Base-by-base conservation (phyloP, 2,888 invertebrate genomes). In the Athrips mouffetella region DNA sequence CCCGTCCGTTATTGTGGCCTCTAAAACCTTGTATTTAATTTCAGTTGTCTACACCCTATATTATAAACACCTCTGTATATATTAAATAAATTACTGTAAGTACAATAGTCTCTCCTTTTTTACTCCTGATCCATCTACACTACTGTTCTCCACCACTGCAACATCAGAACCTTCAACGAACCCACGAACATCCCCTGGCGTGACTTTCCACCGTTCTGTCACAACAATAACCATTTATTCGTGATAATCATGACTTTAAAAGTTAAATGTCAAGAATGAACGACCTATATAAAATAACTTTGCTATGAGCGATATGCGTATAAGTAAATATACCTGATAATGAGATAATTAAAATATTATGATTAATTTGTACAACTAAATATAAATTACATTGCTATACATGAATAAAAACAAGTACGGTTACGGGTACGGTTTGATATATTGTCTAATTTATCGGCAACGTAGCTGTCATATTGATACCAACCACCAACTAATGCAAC, bases 201-300 rank as follows among this genome's bases (percentile, higher is more conserved):
- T n/a, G n/a, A n/a, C n/a, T n/a, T n/a, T n/a, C n/a, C 6, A 6
- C 6, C 31, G 31, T 15, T n/a, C n/a, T 10, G 27, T 10, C n/a
- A 27, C 4, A 2, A n/a, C 10, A 37, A 39, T 37, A 18, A 47
- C 31, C 48, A 35, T 48, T 47, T 51, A 47, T 21, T 58, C 51
- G 49, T 57, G 57, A 65, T 59, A 63, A 70, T 66, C 66, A 60
- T 59, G 51, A 63, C 63, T 68, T 65, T n/a, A 63, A 67, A 75
- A 76, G 71, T 70, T 81, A 76, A 85, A 83, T 83, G 85, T 85
- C 83, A 85, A 78, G 62, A 60, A 85, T 86, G 73, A 87, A 87
- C 64, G 80, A 79, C 77, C 83, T 70, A 65, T 78, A 74, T 79
- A 81, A 80, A 81, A 85, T 84, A 80, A 70, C 60, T 64, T 60